phyloP scores from a whole-genome alignment of 2,888 invertebrate genomes.

The Cephus runcator region DNA sequence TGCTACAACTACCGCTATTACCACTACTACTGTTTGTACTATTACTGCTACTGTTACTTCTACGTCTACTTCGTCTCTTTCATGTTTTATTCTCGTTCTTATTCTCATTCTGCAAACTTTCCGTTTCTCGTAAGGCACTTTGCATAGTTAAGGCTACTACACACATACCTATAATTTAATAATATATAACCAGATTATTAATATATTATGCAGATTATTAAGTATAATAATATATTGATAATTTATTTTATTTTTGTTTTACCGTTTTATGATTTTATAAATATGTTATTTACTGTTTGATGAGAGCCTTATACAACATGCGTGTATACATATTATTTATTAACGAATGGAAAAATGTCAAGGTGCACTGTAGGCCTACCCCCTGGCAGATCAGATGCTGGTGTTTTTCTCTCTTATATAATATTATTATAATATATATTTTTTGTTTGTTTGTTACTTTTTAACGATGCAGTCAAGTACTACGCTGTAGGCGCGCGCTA shows the following conservation, averaged over 20 bases:
- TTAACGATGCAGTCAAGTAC: slow-evolving; percentile 18
- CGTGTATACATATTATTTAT: slow-evolving; percentile 30
- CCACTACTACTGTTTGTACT: neutral
- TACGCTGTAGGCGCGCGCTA: slow-evolving; percentile 17
- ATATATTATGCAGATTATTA: slow-evolving; percentile 63
- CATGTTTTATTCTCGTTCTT: slow-evolving; percentile 9
- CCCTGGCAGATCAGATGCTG: slow-evolving; percentile 23
- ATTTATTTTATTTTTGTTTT: slow-evolving; percentile 65
- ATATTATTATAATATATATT: slow-evolving; percentile 1
- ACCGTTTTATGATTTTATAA: slow-evolving; percentile 65
- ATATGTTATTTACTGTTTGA: slow-evolving; percentile 60
- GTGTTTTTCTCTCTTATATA: slow-evolving; percentile 5
- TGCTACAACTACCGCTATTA: neutral
- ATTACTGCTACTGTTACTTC: neutral
- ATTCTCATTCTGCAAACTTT: slow-evolving; percentile 14
- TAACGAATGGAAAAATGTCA: slow-evolving; percentile 29
- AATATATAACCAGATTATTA: slow-evolving; percentile 60
- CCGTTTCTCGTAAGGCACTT: slow-evolving; percentile 43
- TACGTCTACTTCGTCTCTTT: neutral
- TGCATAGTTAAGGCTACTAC: slow-evolving; percentile 50
- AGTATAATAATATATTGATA: slow-evolving; percentile 61
- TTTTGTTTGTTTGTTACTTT: slow-evolving; percentile 12
- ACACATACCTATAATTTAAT: slow-evolving; percentile 53
- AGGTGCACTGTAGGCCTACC: slow-evolving; percentile 40
- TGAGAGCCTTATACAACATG: slow-evolving; percentile 29